Base-by-base conservation (phyloP, 2,797 vertebrate species). In the Malurus leucopterus region DNA sequence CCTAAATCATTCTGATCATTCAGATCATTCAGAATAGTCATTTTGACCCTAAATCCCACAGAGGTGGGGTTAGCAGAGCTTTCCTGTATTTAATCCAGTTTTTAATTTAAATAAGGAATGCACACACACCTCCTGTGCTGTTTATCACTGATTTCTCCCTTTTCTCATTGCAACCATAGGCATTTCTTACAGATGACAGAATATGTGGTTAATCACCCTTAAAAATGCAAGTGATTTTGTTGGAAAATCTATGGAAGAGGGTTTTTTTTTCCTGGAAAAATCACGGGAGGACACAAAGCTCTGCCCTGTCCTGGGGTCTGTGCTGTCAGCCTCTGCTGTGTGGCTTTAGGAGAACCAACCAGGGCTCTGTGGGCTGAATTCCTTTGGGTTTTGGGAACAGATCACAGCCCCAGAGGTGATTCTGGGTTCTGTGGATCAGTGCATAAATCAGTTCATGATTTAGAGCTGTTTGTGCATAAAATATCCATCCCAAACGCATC, bases 271-370 rank as follows among this genome's bases (percentile, higher is more conserved):
- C 18, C 34, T 50, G 30, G 70, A 49, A 19, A 15, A 29, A 62
- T 14, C 8, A 5, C 2, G 14, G 51, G 46, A 36, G n/a, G 30
- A 44, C 8, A 15, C 0, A 0, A 0, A 15, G 8, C 21, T n/a
- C 1, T 14, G 15, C n/a, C 32, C 67, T 27, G 67, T 59, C 34
- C 13, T n/a, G 2, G 15, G 5, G 15, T 43, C 63, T 58, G 57
- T 44, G 71, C 57, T 61, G 44, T 67, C 74, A 19, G 58, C 63
- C 68, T 15, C 44, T 4, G 7, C 61, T 23, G 9, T 2, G 0
- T 14, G 29, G 70, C 67, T 67, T 38, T 17, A 0, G 87, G 64
- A 80, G 59, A 77, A 6, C 30, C 54, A 15, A 1, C 0, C 32
- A 11, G 46, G 19, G 50, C 64, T 73, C 78, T 30, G 19, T 5